A percentile compares a stretch with the other conserved stretches of the same genome.
Evolutionary conservation across 2,888 invertebrate species (phyloP).

Genomic region (Apoderus coryli): DNA sequence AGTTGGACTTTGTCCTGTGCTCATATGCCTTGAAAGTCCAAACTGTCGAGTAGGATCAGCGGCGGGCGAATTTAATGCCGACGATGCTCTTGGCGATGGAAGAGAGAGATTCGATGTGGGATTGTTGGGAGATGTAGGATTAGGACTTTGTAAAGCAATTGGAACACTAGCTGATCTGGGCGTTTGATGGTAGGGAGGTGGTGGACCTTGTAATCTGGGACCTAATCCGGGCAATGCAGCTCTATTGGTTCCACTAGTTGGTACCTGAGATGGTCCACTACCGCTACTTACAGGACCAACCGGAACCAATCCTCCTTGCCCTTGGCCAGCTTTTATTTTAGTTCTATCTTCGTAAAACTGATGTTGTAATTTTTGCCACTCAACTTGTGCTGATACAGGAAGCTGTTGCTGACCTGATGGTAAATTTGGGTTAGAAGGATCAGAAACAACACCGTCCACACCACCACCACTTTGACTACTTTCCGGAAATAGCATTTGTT

Average conservation of each 20-base stretch:
- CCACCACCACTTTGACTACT: constrained; percentile 31
- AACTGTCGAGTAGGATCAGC: constrained; percentile 45
- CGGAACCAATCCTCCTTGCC: constrained; percentile 21
- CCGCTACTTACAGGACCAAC: constrained; percentile 22
- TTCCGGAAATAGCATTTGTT: constrained; percentile 83
- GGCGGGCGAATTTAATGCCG: constrained; percentile 55
- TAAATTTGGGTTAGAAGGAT: too few relatives aligned
- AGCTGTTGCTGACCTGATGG: too few relatives aligned
- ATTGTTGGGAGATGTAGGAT: constrained; percentile 57
- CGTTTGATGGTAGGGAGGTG: constrained; percentile 62
- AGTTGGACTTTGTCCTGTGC: constrained; percentile 45
- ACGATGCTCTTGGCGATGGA: constrained; percentile 57
- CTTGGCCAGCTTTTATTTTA: constrained; percentile 21
- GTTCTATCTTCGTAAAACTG: constrained; percentile 68
- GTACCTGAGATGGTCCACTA: constrained; percentile 17
- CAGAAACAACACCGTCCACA: too few relatives aligned
- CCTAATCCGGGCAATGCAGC: constrained; percentile 29
- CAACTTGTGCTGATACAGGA: constrained; percentile 51
- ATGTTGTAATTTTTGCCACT: constrained; percentile 84
- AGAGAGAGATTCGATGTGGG: constrained; percentile 54
- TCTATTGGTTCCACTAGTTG: constrained; percentile 16
- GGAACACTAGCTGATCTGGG: constrained; percentile 60
- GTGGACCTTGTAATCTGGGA: constrained; percentile 53
- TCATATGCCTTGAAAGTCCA: constrained; percentile 34
- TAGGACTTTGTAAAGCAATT: constrained; percentile 58